Percentiles rank a stretch among this genome's conserved stretches.
Evolutionary conservation across 2,888 invertebrate genomes (phyloP).

Genomic region (Entomobrya multifasciata): DNA sequence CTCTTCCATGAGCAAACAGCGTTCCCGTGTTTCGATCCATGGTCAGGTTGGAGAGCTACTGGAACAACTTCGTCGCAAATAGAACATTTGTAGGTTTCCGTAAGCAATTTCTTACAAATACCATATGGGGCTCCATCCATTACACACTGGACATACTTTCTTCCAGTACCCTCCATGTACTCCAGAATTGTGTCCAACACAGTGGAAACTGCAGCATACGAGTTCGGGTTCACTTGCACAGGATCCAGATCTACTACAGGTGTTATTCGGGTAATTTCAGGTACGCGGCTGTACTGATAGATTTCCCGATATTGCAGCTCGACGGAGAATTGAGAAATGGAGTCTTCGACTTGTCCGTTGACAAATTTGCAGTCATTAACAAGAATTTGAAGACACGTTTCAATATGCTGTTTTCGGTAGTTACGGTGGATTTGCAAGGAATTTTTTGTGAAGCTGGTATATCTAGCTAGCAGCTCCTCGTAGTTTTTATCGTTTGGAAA

Average conservation of each 20-base stretch:
- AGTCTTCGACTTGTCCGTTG: neutral
- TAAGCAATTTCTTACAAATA: neutral
- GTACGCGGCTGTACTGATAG: too few species aligned
- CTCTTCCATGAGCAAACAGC: neutral
- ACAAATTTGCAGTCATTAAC: neutral
- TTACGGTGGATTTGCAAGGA: neutral
- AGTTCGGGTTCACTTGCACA: conserved; percentile 21
- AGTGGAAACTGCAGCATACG: neutral
- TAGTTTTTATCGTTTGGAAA: neutral
- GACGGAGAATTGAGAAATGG: too few species aligned
- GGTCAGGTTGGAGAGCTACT: neutral
- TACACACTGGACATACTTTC: neutral
- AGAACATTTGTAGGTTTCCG: neutral
- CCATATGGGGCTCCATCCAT: conserved; percentile 11
- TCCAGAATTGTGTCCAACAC: conserved; percentile 13
- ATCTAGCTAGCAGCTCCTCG: too few species aligned
- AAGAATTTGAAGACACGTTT: neutral
- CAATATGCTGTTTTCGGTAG: neutral
- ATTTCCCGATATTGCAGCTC: too few species aligned
- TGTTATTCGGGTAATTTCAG: too few species aligned
- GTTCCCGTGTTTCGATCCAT: neutral
- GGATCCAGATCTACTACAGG: conserved; percentile 1
- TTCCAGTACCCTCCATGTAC: neutral
- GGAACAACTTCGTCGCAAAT: neutral
- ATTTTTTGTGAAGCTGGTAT: neutral